phyloP scores from a whole-genome alignment of 2,113 vertebrate species.

The Arothron firmamentum region DNA sequence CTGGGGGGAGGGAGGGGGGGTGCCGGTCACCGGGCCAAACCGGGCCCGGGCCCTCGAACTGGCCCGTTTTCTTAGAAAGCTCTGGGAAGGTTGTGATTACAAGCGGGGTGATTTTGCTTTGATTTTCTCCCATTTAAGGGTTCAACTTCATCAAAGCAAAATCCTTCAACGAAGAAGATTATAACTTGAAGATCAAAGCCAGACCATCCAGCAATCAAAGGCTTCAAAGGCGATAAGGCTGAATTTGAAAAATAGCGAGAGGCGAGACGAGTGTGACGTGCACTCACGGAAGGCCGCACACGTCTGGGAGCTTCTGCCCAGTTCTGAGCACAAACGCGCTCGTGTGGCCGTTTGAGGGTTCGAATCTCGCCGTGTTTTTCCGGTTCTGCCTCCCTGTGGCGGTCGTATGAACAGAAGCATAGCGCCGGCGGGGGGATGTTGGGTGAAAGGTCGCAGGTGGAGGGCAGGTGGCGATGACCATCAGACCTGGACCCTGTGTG shows the following conservation, averaged over 20 bases:
- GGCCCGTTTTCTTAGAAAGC: constrained; percentile 40
- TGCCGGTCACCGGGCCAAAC: constrained; percentile 15
- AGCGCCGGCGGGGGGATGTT: too few relatives aligned
- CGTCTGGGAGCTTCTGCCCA: constrained; percentile 33
- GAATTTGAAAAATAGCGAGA: too few relatives aligned
- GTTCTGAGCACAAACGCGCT: constrained; percentile 25
- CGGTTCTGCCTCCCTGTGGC: constrained; percentile 22
- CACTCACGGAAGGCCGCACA: constrained; percentile 17
- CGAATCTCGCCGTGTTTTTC: constrained; percentile 29
- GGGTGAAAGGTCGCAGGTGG: constrained; percentile 6
- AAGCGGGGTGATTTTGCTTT: neutral
- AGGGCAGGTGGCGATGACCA: constrained; percentile 16
- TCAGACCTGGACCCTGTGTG: neutral
- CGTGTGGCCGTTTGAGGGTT: constrained; percentile 22
- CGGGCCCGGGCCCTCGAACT: constrained; percentile 26
- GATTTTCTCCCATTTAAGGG: too few relatives aligned
- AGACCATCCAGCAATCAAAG: too few relatives aligned
- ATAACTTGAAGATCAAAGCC: neutral
- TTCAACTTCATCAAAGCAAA: too few relatives aligned
- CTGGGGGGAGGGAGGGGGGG: too few relatives aligned
- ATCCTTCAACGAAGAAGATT: neutral
- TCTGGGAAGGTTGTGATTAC: constrained; percentile 17
- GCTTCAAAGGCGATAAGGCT: too few relatives aligned
- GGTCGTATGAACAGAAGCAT: constrained; percentile 31
- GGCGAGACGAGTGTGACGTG: too few relatives aligned